These are phyloP conservation scores for Neodon shergylaensis DNA, from an alignment of 2,113 vertebrate species.

Conservation along the genomic window DNA sequence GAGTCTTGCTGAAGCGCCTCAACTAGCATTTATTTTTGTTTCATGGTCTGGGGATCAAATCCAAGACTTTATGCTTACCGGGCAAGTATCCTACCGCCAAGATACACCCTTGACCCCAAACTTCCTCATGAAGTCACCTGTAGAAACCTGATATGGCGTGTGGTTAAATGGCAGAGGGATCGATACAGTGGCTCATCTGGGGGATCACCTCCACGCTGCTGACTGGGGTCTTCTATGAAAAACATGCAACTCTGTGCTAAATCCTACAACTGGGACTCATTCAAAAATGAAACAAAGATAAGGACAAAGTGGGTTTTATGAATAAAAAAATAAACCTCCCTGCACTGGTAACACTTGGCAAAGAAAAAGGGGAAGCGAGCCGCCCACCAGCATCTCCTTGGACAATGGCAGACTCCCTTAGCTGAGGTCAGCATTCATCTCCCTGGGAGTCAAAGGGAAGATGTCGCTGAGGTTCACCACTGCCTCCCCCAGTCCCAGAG, in stretches of 20 bases:
- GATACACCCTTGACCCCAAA: neutral
- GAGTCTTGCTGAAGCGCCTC: neutral
- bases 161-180: neutral
- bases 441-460: neutral
- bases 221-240: slow-evolving; percentile 45
- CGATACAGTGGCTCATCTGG: neutral
- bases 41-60: neutral
- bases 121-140: neutral
- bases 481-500: neutral
- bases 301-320: slow-evolving; percentile 29
- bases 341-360: slow-evolving; percentile 65
- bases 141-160: fast-evolving
- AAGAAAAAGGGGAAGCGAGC: slow-evolving; percentile 30
- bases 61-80: neutral
- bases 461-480: neutral
- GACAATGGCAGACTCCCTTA: neutral
- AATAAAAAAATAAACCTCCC: neutral
- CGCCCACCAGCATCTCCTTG: neutral
- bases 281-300: slow-evolving; percentile 72
- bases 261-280: slow-evolving; percentile 26
- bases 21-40: neutral
- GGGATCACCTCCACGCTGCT: neutral
- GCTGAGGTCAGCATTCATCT: neutral
- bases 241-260: neutral
- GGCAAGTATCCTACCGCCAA: neutral